phyloP scores from a whole-genome alignment of 2,113 vertebrate species.

The Marcusenius ussheri region DNA sequence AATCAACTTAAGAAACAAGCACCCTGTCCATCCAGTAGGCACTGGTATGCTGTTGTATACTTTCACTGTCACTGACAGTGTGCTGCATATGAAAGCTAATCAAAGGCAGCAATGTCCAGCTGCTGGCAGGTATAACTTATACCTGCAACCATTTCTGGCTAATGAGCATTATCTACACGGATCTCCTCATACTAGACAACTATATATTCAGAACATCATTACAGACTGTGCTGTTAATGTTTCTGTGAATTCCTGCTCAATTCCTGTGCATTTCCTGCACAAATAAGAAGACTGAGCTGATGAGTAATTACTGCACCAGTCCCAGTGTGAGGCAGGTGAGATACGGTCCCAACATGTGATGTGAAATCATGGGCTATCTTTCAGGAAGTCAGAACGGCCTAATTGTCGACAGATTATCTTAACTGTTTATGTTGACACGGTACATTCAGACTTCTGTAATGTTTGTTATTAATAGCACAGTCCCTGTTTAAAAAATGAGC shows the following conservation, averaged over 20 bases:
- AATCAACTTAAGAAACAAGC: background rate
- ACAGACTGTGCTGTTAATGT: background rate
- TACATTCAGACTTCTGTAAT: background rate
- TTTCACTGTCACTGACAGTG: background rate
- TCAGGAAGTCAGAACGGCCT: background rate
- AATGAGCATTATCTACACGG: background rate
- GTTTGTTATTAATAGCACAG: background rate
- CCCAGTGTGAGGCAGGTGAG: background rate
- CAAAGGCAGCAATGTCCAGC: background rate
- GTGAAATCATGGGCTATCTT: background rate
- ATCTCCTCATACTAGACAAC: background rate
- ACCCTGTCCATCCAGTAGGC: background rate
- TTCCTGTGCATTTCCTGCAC: background rate
- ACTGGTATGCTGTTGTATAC: background rate
- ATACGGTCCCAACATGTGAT: background rate
- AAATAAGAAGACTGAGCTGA: background rate
- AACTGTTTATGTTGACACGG: background rate
- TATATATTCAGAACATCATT: background rate
- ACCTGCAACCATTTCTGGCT: background rate
- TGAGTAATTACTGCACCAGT: background rate
- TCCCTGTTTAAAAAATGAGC: background rate
- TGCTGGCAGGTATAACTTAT: background rate
- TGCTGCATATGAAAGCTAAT: background rate
- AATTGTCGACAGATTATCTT: background rate
- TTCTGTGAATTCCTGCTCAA: background rate